Conservation (phyloP, 2,888 invertebrate species). For the Leucophenga montana region DNA sequence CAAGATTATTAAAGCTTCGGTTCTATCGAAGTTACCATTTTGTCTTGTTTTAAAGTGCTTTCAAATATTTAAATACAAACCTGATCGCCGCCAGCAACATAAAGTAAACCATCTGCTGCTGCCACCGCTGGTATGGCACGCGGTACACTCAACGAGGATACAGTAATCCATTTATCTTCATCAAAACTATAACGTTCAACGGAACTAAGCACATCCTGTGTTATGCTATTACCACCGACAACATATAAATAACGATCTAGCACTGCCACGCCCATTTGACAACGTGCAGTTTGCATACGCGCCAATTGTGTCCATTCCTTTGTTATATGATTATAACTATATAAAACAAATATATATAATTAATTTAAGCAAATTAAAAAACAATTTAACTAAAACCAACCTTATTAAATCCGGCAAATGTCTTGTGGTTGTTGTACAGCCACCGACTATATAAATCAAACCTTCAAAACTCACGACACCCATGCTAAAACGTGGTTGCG, state of each 20-base stretch:
- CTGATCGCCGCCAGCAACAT: conserved; percentile 90
- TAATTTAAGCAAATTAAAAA: neutral
- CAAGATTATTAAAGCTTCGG: no score
- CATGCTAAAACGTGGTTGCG: conserved; percentile 92
- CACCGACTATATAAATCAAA: conserved; percentile 90
- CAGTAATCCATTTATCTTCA: conserved; percentile 81
- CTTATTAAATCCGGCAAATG: conserved; percentile 84
- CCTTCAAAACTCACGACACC: conserved; percentile 82
- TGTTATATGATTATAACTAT: conserved; percentile 85
- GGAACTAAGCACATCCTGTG: conserved; percentile 84
- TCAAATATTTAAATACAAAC: conserved; percentile 45
- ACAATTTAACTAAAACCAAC: conserved; percentile 48
- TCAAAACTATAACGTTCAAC: conserved; percentile 80
- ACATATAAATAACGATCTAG: conserved; percentile 88
- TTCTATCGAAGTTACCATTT: no score
- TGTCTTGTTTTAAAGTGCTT: no score
- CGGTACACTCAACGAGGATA: conserved; percentile 82
- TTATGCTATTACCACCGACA: conserved; percentile 90
- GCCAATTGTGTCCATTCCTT: conserved; percentile 85
- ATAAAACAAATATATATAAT: neutral
- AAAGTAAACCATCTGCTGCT: conserved; percentile 85
- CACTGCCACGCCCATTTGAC: conserved; percentile 92
- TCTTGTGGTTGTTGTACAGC: conserved; percentile 86
- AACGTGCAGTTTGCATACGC: conserved; percentile 85
- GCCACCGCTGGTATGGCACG: conserved; percentile 90